Base-by-base conservation (phyloP, 2,888 invertebrate genomes). In the Acleris sparsana region DNA sequence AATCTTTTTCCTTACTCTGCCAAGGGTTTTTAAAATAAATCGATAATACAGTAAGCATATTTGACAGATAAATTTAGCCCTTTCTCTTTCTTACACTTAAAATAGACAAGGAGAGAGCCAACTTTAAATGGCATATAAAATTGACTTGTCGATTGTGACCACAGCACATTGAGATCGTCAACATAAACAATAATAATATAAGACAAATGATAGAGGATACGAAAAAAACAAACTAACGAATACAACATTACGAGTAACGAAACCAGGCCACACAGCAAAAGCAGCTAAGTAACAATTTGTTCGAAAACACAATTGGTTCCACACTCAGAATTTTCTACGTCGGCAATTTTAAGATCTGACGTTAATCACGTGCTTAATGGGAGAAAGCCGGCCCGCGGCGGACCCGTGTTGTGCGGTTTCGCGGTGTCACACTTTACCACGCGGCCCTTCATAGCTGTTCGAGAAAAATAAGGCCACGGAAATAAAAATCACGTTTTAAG, bases 351-450 rank as follows among this genome's bases (percentile, higher is more conserved):
- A 53, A 48, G 48, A 59, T 58, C 58, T 53, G 33, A 53, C 57
- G 51, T 22, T 52, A 43, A 53, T 29, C 57, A 58, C 52, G 44
- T 52, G 46, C 44, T 56, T 51, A 29, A 53, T 48, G 9, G 53
- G 58, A 64, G 63, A 63, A 63, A 63, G 63, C 58, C n/a, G 58
- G 49, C 22, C 33, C 33, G 33, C 33, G 57, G 44, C 17, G 33
- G 51, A 63, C 58, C 58, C 20, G 63, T 63, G 59, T 59, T 53
- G 18, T 53, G 63, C 13, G 58, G n/a, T 63, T 58, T 58, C 48
- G 58, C 48, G 39, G 52, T 59, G 39, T 53, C 48, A 33, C 46
- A 53, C 58, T 59, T 53, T 53, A 18, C 46, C 39, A 5, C 22
- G 20, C 22, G 11, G 58, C 57, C 58, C 53, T 63, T 63, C 9